These are phyloP conservation scores for Macropodus opercularis DNA, from an alignment of 2,797 vertebrate genomes.

Conservation along the genomic window DNA sequence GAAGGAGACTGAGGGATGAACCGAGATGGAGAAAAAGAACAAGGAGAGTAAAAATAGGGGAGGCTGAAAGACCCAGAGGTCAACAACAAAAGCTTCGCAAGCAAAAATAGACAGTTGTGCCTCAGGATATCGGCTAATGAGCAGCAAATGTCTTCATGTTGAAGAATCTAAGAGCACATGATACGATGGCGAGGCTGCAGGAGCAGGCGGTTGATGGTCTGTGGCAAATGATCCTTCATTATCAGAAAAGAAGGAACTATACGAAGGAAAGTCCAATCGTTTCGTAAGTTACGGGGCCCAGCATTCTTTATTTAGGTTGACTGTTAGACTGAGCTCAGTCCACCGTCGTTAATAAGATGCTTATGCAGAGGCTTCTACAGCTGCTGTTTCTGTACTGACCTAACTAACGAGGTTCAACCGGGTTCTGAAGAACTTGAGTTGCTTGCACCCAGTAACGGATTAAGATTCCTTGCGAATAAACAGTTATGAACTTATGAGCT, in stretches of 20 bases:
- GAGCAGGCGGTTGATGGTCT: slow-evolving; percentile 35
- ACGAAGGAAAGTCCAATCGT: slow-evolving; percentile 8
- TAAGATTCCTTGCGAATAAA: not conserved
- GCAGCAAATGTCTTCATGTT: slow-evolving; percentile 42
- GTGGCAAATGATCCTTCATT: slow-evolving; percentile 54
- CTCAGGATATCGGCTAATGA: slow-evolving; percentile 72
- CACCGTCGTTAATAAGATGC: slow-evolving; percentile 30
- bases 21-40: slow-evolving; percentile 14
- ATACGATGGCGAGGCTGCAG: slow-evolving; percentile 19
- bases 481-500: slow-evolving; percentile 2
- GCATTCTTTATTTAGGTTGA: too few species aligned
- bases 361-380: slow-evolving; percentile 8
- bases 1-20: slow-evolving; percentile 33
- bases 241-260: slow-evolving; percentile 17
- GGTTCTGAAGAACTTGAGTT: not conserved
- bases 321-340: too few species aligned
- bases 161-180: slow-evolving; percentile 23
- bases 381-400: slow-evolving; percentile 7
- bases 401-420: too few species aligned
- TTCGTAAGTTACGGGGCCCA: slow-evolving; percentile 34
- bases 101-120: slow-evolving; percentile 55
- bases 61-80: slow-evolving; percentile 55
- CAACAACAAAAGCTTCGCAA: slow-evolving; percentile 62
- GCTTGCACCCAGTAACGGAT: not conserved
- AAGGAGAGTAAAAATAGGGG: slow-evolving; percentile 23